Percentiles rank a stretch among this genome's conserved stretches.
Evolutionary conservation across 2,797 vertebrate species (phyloP).

Genomic region (Sebastiscus albofasciatus): DNA sequence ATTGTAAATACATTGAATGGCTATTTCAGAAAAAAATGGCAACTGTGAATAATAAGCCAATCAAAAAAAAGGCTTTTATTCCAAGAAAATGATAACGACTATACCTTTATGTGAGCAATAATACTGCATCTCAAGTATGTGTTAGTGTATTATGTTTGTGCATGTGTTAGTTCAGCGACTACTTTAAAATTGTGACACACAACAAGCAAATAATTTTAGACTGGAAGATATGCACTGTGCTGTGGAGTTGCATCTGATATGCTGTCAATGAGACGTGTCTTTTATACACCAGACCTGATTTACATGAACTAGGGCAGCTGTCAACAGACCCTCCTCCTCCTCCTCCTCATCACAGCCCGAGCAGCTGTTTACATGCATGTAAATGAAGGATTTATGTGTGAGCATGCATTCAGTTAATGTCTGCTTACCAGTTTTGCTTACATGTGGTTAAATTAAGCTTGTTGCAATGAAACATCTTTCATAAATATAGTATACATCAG

Average conservation of each 20-base stretch:
- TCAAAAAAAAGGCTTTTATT: neutral
- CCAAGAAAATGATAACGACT: neutral
- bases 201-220: neutral
- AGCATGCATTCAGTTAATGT: constrained; percentile 5
- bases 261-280: neutral
- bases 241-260: neutral
- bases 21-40: neutral
- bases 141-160: neutral
- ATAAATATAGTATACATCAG: neutral
- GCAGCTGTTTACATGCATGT: constrained; percentile 12
- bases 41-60: neutral
- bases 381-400: constrained; percentile 1
- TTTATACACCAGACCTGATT: neutral
- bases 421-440: neutral
- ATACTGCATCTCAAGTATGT: neutral
- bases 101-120: neutral
- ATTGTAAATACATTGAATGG: neutral
- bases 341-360: neutral
- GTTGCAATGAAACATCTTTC: neutral
- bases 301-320: neutral
- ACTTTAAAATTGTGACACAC: neutral
- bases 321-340: constrained; percentile 1
- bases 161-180: neutral
- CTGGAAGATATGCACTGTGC: neutral
- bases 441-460: neutral